Percentiles rank a stretch among this genome's conserved stretches.
Evolutionary conservation across 2,113 vertebrate genomes (phyloP).

Genomic region (Circaetus gallicus): DNA sequence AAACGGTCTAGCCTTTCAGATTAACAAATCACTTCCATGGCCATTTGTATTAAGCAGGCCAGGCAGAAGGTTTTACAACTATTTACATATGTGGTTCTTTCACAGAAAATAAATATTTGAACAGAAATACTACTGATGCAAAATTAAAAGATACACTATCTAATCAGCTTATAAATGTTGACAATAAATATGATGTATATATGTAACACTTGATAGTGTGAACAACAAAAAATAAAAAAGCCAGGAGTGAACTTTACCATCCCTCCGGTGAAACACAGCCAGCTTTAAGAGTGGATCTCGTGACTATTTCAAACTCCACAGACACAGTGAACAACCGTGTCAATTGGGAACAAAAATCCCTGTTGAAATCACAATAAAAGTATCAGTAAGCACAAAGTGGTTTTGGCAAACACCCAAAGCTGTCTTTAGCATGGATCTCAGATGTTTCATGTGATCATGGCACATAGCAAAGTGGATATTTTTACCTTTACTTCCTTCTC

Average conservation of each 20-base stretch:
- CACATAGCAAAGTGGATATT: neutral
- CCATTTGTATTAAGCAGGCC: neutral
- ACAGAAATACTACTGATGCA: neutral
- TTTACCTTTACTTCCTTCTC: neutral
- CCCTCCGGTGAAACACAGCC: neutral
- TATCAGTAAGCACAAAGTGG: neutral
- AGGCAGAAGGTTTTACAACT: neutral
- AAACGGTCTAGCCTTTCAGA: neutral
- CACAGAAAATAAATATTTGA: neutral
- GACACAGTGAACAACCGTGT: neutral
- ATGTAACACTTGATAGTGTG: neutral
- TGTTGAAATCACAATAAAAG: neutral
- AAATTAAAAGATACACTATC: neutral
- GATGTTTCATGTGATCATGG: neutral
- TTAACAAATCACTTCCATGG: neutral
- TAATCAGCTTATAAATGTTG: neutral
- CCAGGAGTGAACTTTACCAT: neutral
- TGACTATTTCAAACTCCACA: neutral
- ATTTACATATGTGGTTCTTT: fast-evolving
- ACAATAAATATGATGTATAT: neutral
- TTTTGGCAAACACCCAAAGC: neutral
- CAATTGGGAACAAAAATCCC: neutral
- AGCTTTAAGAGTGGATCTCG: neutral
- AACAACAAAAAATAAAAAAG: neutral
- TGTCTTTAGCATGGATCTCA: neutral